Conservation (phyloP, 2,113 vertebrate species). For the Alouatta palliata region DNA sequence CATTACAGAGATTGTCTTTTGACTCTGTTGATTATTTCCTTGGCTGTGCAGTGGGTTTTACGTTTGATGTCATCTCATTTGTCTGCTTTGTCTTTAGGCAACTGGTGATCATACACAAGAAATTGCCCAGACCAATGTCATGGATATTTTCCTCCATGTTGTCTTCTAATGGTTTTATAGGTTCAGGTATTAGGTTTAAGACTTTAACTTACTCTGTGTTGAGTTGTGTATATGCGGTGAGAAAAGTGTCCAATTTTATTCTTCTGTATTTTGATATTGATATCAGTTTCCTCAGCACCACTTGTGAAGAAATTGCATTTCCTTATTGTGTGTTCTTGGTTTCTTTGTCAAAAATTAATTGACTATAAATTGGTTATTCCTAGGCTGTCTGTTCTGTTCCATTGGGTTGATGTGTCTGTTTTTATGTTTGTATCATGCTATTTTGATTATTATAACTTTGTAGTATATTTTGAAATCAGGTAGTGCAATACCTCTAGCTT, state of each 20-base stretch:
- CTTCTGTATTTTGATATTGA: neutral
- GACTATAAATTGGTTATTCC: neutral
- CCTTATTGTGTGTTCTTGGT: neutral
- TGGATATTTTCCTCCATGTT: neutral
- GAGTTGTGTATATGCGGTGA: neutral
- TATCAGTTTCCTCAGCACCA: neutral
- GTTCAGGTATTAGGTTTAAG: neutral
- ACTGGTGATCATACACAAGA: neutral
- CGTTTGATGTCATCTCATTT: neutral
- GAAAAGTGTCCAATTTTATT: neutral
- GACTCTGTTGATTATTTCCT: neutral
- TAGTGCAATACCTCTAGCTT: neutral
- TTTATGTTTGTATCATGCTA: neutral
- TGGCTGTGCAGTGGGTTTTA: neutral
- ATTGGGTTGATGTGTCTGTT: neutral
- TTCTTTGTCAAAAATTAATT: neutral
- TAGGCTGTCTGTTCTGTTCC: neutral
- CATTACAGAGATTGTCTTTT: neutral
- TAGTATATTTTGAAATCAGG: neutral
- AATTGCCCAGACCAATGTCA: neutral
- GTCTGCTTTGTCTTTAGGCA: neutral
- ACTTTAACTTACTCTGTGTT: neutral
- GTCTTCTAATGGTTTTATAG: neutral
- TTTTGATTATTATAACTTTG: neutral
- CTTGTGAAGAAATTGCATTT: neutral